Conservation (phyloP, 2,888 invertebrate species). For the Invenusta paracnida region DNA sequence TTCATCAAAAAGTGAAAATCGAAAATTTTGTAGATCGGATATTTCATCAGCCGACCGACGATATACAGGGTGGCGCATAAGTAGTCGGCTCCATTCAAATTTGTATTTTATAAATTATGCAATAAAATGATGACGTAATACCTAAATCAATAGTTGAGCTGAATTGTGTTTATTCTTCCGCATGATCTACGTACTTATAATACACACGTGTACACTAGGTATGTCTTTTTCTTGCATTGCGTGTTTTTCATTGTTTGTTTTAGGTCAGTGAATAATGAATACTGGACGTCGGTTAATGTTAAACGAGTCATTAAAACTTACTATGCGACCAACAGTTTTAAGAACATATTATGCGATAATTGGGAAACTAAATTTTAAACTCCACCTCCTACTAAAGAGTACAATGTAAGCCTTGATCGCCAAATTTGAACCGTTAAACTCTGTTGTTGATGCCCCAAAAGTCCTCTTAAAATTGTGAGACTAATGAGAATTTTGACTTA, state of each 20-base stretch:
- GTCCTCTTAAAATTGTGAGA: constrained; percentile 9
- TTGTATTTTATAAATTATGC: neutral
- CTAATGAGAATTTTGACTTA: constrained; percentile 18
- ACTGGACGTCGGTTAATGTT: neutral
- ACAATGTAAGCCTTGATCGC: constrained; percentile 6
- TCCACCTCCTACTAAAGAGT: constrained; percentile 25
- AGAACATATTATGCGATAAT: neutral
- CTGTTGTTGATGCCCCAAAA: constrained; percentile 29
- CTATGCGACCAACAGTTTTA: constrained; percentile 17
- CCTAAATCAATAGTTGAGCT: too few relatives aligned
- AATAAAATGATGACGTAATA: neutral
- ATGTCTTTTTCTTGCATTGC: too few relatives aligned
- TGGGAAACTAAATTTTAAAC: constrained; percentile 15
- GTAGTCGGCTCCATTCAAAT: neutral
- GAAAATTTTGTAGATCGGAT: constrained; percentile 17
- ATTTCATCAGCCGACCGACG: constrained; percentile 19
- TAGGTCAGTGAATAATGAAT: neutral
- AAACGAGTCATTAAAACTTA: constrained; percentile 27
- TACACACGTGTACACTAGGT: too few relatives aligned
- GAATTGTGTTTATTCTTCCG: too few relatives aligned
- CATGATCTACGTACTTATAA: too few relatives aligned
- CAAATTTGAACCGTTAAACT: constrained; percentile 8
- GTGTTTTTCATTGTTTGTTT: too few relatives aligned
- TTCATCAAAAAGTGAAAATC: constrained; percentile 4
- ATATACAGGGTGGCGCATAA: neutral